phyloP scores from a whole-genome alignment of 2,113 vertebrate genomes.

The Aptenodytes forsteri region DNA sequence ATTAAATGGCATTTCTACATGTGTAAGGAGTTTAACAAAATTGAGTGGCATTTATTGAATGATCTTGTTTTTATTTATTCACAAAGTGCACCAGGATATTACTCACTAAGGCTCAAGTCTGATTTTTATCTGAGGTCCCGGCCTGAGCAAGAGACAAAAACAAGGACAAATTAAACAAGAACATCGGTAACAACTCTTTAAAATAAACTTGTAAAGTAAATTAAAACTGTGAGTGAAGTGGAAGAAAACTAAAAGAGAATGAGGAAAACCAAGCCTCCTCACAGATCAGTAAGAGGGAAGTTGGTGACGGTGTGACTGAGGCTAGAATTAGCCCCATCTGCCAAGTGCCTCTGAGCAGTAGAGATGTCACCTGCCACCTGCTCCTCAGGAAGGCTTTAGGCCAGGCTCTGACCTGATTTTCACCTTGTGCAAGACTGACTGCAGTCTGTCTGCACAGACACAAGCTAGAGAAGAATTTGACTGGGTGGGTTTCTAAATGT shows the following conservation, averaged over 20 bases:
- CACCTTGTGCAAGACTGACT: neutral
- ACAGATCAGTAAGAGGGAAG: neutral
- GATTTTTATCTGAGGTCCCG: slow-evolving; percentile 69
- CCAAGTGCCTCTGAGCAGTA: neutral
- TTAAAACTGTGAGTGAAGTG: neutral
- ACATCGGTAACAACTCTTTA: neutral
- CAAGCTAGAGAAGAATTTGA: neutral
- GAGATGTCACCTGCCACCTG: neutral
- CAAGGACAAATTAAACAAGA: slow-evolving; percentile 18
- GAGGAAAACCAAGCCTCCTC: neutral
- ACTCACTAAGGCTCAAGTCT: slow-evolving; percentile 60
- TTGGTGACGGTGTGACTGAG: neutral
- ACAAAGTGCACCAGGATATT: slow-evolving; percentile 64
- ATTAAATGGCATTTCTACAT: slow-evolving; percentile 64
- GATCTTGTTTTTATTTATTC: slow-evolving; percentile 77
- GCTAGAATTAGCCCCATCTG: neutral
- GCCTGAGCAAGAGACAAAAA: slow-evolving; percentile 60
- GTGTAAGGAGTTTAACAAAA: slow-evolving; percentile 68
- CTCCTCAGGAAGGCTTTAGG: neutral
- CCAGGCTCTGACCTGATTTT: slow-evolving; percentile 18
- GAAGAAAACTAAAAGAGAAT: neutral
- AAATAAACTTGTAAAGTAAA: neutral
- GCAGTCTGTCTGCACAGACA: neutral
- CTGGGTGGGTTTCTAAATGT: neutral
- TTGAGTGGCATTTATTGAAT: slow-evolving; percentile 69